phyloP scores from a whole-genome alignment of 2,888 invertebrate genomes.

The Baccha elongata region DNA sequence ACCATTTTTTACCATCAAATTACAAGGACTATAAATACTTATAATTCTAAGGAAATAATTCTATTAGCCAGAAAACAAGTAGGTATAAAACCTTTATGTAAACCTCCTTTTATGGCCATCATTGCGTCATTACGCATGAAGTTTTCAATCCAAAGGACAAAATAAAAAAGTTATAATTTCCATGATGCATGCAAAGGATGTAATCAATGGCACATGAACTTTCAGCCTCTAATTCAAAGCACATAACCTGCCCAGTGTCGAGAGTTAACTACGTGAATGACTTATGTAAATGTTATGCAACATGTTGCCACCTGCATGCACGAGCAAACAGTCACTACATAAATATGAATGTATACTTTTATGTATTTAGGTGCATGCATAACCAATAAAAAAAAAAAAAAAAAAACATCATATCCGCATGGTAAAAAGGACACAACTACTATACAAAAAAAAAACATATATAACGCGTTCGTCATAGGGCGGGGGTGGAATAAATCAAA shows the following conservation, averaged over 20 bases:
- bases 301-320: slow-evolving; percentile 63
- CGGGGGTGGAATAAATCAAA: slow-evolving; percentile 47
- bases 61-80: too few species aligned
- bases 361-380: background rate
- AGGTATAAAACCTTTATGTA: too few species aligned
- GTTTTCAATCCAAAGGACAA: background rate
- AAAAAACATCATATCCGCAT: background rate
- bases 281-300: slow-evolving; percentile 60
- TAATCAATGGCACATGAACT: slow-evolving; percentile 26
- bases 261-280: slow-evolving; percentile 21
- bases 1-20: too few species aligned
- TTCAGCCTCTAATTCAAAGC: background rate
- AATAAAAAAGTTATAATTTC: slow-evolving; percentile 19
- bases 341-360: background rate
- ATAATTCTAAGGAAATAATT: too few species aligned
- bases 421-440: slow-evolving; percentile 31
- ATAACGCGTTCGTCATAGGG: background rate
- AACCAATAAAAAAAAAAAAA: background rate
- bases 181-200: slow-evolving; percentile 2
- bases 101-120: background rate
- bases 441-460: slow-evolving; percentile 16
- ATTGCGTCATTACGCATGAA: slow-evolving; percentile 28
- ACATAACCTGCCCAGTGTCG: background rate
- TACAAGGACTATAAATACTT: too few species aligned
- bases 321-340: slow-evolving; percentile 26